Evolutionary conservation across 2,113 vertebrate species (phyloP), one percentile per base, ranked within the genome.

Genomic region (Tetraodon nigroviridis): DNA sequence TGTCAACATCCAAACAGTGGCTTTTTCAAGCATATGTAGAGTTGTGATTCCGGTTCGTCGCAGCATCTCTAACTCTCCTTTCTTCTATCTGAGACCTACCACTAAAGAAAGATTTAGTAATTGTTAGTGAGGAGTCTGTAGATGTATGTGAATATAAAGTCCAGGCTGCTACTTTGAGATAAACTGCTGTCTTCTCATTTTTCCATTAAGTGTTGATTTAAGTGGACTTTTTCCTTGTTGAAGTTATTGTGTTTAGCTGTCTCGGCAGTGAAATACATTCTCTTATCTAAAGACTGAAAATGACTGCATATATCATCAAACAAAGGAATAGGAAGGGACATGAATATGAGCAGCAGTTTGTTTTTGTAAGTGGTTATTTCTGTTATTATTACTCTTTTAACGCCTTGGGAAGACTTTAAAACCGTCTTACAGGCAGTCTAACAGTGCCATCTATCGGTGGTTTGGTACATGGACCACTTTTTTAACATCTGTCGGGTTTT

Each of bases 391-490:
- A 29, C 12, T 52, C 15, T 45, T 20, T 18, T 58, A 45, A 41
- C 47, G 48, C 48, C 48, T 3, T 20, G 57, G 11, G 10, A 21
- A 15, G 27, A 19, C 16, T 24, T 6, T 44, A 12, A 45, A 22
- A 20, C n/a, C 3, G 22, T n/a, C 22, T 18, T 48, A 18, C 57
- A 16, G 1, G 5, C 29, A 69, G 74, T 20, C 18, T 17, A 63
- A 56, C 68, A 83, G 58, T 83, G 81, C 79, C 86, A 85, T 65
- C 86, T 85, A 68, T 8, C 7, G 86, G 40, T 27, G 5, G 19
- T 3, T 24, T 0, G 49, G 68, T 47, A 70, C 15, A 71, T 19
- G 44, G 71, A 79, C 20, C 40, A 45, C 11, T 1, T 13, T 11
- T 7, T 46, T 17, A 17, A 15, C 42, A 44, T 20, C 2, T 49